Evolutionary conservation across 2,888 invertebrate genomes (phyloP), one percentile per base, ranked within the genome.

Genomic region (Hermodice carunculata): DNA sequence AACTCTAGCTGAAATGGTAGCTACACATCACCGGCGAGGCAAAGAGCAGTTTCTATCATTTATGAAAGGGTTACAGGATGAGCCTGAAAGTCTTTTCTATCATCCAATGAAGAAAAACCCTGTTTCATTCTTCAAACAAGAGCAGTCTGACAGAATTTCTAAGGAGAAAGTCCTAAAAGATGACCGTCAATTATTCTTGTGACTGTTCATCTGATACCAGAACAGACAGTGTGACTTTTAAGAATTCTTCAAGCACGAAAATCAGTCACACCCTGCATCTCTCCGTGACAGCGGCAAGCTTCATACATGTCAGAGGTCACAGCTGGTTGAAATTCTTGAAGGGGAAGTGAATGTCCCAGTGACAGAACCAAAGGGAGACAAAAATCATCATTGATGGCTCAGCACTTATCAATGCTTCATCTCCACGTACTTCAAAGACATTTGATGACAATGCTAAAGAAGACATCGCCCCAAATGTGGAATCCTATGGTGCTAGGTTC

Each of bases 351-450:
- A 40, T 5, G 6, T 51, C 11, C 53, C 29, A 57, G 49, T 53
- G 22, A 52, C 19, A 29, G 58, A 58, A 59, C 61, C 65, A 61
- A 43, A 51, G 29, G 31, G 46, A 44, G 66, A 66, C 37, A 19
- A 42, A 14, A 58, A n/a, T 67, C 37, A 66, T 68, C 53, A 58
- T 68, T 37, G 58, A 67, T 61, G 63, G 66, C 29, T 61, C 58
- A 57, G 61, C 63, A 29, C 52, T 68, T 1, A 62, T 68, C 34
- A 67, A 67, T 60, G n/a, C 62, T 22, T 11, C 52, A 43, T 42
- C 52, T 42, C 66, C 52, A 51, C 43, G 40, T 31, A 49, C 31
- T 17, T 43, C 62, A 58, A 67, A 67, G 48, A 58, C n/a, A n/a
- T n/a, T n/a, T n/a, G n/a, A n/a, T n/a, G n/a, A n/a, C n/a, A n/a